phyloP scores from a whole-genome alignment of 2,797 vertebrate genomes.

The Botia almorhae region DNA sequence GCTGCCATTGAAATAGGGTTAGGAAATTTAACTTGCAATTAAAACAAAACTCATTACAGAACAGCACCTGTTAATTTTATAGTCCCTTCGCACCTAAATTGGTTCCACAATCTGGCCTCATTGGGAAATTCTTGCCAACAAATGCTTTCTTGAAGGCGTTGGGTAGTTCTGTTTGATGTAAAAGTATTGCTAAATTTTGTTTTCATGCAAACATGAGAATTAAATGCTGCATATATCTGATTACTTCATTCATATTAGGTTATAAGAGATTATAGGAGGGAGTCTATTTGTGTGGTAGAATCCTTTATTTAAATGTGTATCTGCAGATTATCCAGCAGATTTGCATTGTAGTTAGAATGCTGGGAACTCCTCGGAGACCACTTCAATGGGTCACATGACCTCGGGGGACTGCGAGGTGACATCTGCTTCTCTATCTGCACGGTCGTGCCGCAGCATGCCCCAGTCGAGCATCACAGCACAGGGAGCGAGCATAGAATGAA shows the following conservation, averaged over 20 bases:
- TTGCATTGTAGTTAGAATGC: slow-evolving; percentile 45
- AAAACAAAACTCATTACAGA: slow-evolving; percentile 21
- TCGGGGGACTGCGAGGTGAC: background rate
- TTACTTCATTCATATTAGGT: background rate
- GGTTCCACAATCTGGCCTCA: background rate
- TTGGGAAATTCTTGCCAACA: background rate
- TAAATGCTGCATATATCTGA: background rate
- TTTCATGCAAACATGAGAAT: slow-evolving; percentile 36
- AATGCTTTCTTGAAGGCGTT: slow-evolving; percentile 1
- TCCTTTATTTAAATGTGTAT: slow-evolving; percentile 42
- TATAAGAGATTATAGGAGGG: background rate
- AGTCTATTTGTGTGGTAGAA: slow-evolving; percentile 27
- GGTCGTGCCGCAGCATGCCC: slow-evolving; percentile 36
- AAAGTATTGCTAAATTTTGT: background rate
- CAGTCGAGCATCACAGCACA: background rate
- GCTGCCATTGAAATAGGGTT: slow-evolving; percentile 8
- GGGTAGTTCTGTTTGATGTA: background rate
- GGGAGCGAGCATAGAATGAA: background rate
- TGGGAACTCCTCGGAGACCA: slow-evolving; percentile 39
- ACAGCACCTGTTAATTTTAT: slow-evolving; percentile 1
- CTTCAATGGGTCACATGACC: slow-evolving; percentile 40
- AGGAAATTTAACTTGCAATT: background rate
- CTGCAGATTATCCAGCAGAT: slow-evolving; percentile 48
- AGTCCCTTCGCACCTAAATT: background rate
- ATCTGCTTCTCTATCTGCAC: slow-evolving; percentile 30